Evolutionary conservation across 2,113 vertebrate genomes (phyloP).

Genomic region (Tor tambroides): DNA sequence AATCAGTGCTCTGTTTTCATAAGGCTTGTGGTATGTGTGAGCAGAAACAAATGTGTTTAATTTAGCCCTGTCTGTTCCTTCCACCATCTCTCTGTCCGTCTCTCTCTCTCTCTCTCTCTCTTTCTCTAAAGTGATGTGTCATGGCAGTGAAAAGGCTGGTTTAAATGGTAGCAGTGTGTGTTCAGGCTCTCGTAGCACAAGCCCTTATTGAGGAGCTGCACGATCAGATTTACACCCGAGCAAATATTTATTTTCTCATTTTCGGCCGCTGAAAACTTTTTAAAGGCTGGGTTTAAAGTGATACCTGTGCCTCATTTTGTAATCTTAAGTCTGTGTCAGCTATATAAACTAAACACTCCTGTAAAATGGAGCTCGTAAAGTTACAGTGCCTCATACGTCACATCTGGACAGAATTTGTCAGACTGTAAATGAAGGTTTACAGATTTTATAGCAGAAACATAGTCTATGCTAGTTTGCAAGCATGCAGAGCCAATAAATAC

Average conservation of each 20-base stretch:
- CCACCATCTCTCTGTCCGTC: slow-evolving; percentile 45
- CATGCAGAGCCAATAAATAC: background rate
- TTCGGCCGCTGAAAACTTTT: slow-evolving; percentile 49
- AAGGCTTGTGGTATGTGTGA: slow-evolving; percentile 85
- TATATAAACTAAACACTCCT: slow-evolving; percentile 55
- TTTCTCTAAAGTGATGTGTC: slow-evolving; percentile 59
- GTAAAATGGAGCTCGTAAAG: slow-evolving; percentile 60
- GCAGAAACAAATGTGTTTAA: slow-evolving; percentile 88
- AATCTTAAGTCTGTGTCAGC: background rate
- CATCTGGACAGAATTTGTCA: slow-evolving; percentile 67
- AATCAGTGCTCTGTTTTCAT: slow-evolving; percentile 86
- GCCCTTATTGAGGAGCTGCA: slow-evolving; percentile 54
- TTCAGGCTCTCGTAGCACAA: slow-evolving; percentile 53
- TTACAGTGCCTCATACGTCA: slow-evolving; percentile 64
- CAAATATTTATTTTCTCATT: slow-evolving; percentile 74
- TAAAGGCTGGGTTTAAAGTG: slow-evolving; percentile 58
- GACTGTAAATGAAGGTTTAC: slow-evolving; percentile 67
- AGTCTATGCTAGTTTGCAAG: background rate
- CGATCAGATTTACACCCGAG: slow-evolving; percentile 68
- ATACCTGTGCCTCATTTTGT: slow-evolving; percentile 54
- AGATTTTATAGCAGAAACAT: slow-evolving; percentile 59
- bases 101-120: slow-evolving; percentile 44
- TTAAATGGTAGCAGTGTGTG: slow-evolving; percentile 53
- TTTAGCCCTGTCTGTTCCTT: slow-evolving; percentile 74
- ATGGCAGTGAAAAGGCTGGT: slow-evolving; percentile 56